These are phyloP conservation scores for Phrynosoma blainvillii DNA, from an alignment of 2,113 vertebrate species.

Conservation along the genomic window DNA sequence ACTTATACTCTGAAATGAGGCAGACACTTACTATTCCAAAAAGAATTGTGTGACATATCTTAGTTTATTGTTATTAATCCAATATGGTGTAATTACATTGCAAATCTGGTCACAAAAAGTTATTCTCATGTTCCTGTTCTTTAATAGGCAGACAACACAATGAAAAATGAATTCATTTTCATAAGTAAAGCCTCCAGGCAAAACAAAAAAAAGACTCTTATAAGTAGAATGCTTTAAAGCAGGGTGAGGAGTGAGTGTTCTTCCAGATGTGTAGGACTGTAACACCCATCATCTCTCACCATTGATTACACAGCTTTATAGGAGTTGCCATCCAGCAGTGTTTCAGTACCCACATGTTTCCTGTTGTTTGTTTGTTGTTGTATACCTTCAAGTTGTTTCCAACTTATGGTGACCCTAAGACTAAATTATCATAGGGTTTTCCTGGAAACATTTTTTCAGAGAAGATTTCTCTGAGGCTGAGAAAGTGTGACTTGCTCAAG, in stretches of 20 bases:
- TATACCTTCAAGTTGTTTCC: no score
- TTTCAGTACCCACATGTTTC: no score
- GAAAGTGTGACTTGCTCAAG: no score
- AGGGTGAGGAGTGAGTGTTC: no score
- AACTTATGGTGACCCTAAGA: no score
- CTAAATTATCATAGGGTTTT: no score
- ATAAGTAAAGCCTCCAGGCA: not conserved
- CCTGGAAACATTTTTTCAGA: not conserved
- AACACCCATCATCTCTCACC: not conserved
- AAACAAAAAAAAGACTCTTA: no score
- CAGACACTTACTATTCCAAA: slow-evolving; percentile 23
- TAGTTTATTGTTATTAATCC: slow-evolving; percentile 14
- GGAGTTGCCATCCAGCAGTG: not conserved
- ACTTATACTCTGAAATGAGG: not conserved
- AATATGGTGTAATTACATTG: not conserved
- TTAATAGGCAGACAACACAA: not conserved
- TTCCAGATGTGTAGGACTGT: not conserved
- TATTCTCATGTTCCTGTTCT: not conserved
- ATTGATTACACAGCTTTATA: not conserved
- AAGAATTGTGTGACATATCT: slow-evolving; percentile 11
- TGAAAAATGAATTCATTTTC: not conserved
- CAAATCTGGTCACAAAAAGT: not conserved
- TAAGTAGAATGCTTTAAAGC: no score
- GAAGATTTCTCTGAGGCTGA: no score
- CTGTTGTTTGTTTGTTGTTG: no score